Evolutionary conservation across 1,140 invertebrate genomes (phyloP).

Genomic region (Drosophila tani): DNA sequence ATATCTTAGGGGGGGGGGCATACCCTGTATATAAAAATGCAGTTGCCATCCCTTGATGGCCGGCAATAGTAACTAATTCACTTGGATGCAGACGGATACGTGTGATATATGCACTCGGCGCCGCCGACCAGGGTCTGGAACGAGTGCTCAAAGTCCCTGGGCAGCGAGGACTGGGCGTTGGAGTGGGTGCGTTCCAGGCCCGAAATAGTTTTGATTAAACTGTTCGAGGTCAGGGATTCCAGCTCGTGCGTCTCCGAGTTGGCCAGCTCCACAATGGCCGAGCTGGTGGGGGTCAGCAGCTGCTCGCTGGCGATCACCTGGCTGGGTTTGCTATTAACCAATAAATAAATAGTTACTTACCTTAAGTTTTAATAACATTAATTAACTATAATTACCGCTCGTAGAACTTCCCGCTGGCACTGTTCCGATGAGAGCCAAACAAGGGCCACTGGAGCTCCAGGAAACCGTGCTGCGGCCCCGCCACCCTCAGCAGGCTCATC

Average conservation of each 20-base stretch:
- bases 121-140: constrained; percentile 60
- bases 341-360: neutral
- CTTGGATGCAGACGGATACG: constrained; percentile 58
- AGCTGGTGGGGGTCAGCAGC: constrained; percentile 81
- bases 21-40: constrained; percentile 68
- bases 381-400: constrained; percentile 53
- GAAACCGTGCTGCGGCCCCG: constrained; percentile 87
- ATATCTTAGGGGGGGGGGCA: constrained; percentile 22
- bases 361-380: neutral
- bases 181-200: constrained; percentile 69
- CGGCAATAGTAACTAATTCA: constrained; percentile 52
- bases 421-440: constrained; percentile 58
- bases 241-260: constrained; percentile 85
- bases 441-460: constrained; percentile 86
- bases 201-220: constrained; percentile 79
- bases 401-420: constrained; percentile 71
- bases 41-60: constrained; percentile 43
- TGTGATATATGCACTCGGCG: constrained; percentile 54
- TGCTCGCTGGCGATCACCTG: constrained; percentile 80
- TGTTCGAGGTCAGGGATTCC: constrained; percentile 85
- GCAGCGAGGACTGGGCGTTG: constrained; percentile 48
- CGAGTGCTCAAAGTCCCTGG: constrained; percentile 74
- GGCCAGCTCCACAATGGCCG: constrained; percentile 79
- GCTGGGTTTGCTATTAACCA: constrained; percentile 66
- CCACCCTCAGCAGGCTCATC: constrained; percentile 91